phyloP scores from a whole-genome alignment of 35 echinoderm and acorn worm species.

The Patiria miniata region DNA sequence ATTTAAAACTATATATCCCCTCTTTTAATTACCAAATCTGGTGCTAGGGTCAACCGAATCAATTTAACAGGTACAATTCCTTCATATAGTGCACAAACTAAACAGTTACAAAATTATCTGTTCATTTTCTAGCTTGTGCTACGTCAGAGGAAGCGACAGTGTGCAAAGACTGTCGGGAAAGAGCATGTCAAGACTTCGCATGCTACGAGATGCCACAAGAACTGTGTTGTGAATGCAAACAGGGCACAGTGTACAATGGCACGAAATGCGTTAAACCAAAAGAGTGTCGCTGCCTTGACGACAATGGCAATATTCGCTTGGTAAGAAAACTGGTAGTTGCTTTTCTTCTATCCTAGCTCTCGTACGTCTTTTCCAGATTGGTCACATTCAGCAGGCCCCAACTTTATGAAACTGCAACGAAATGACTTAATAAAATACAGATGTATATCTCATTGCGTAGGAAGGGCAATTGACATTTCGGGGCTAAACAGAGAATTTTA shows the following conservation, averaged over 20 bases:
- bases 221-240: constrained; percentile 37
- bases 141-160: background rate
- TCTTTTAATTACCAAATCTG: too few relatives aligned
- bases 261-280: constrained; percentile 11
- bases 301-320: constrained; percentile 21
- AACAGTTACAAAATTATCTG: background rate
- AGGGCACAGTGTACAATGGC: constrained; percentile 30
- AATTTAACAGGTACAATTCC: too few relatives aligned
- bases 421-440: too few relatives aligned
- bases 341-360: background rate
- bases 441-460: too few relatives aligned
- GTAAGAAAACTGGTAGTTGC: constrained; percentile 3
- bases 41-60: too few relatives aligned
- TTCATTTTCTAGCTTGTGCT: constrained; percentile 6
- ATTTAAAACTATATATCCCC: too few relatives aligned
- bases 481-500: too few relatives aligned
- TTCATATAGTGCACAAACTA: too few relatives aligned
- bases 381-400: too few relatives aligned
- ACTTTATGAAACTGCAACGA: too few relatives aligned
- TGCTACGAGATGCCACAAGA: constrained; percentile 27
- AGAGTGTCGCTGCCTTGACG: constrained; percentile 16
- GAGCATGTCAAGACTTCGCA: constrained; percentile 12
- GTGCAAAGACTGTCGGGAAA: constrained; percentile 33
- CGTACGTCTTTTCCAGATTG: background rate
- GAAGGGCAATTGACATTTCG: too few relatives aligned